These are phyloP conservation scores for Eudemis profundana DNA, from an alignment of 2,888 invertebrate species.

Conservation along the genomic window DNA sequence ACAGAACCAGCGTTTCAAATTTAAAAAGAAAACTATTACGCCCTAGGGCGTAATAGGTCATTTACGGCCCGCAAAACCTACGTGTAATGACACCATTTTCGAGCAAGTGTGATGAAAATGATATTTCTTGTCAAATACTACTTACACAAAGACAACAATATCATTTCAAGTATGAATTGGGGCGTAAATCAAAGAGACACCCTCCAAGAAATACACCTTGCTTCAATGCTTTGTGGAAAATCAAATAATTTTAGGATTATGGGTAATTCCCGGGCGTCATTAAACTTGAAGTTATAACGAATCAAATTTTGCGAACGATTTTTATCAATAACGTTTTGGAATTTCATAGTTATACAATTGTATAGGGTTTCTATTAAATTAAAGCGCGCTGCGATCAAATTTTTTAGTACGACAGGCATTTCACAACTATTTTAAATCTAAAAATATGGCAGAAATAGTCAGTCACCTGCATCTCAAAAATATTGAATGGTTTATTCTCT, in stretches of 20 bases:
- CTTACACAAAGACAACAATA: constrained; percentile 23
- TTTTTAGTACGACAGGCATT: too few species aligned
- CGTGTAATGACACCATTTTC: too few species aligned
- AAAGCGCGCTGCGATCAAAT: background rate
- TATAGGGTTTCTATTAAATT: background rate
- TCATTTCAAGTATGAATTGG: constrained; percentile 4
- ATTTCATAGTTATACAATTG: constrained; percentile 7
- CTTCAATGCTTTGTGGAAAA: constrained; percentile 25
- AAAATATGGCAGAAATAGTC: too few species aligned
- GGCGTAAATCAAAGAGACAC: constrained; percentile 32
- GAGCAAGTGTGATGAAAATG: constrained; percentile 38
- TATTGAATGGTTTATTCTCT: too few species aligned
- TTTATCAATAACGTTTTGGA: constrained; percentile 2
- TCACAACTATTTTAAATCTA: too few species aligned
- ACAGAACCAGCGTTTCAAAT: too few species aligned
- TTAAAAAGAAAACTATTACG: too few species aligned
- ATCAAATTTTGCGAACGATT: too few species aligned
- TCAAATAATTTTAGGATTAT: constrained; percentile 35
- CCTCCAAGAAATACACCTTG: constrained; percentile 25
- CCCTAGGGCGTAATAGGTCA: too few species aligned
- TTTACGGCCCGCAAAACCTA: too few species aligned
- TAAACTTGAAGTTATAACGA: constrained; percentile 16
- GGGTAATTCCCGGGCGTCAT: constrained; percentile 15
- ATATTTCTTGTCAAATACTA: constrained; percentile 27
- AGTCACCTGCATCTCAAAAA: too few species aligned